Conservation (phyloP, 1,140 invertebrate species). For the fruit fly (Drosophila melanogaster) region DNA sequence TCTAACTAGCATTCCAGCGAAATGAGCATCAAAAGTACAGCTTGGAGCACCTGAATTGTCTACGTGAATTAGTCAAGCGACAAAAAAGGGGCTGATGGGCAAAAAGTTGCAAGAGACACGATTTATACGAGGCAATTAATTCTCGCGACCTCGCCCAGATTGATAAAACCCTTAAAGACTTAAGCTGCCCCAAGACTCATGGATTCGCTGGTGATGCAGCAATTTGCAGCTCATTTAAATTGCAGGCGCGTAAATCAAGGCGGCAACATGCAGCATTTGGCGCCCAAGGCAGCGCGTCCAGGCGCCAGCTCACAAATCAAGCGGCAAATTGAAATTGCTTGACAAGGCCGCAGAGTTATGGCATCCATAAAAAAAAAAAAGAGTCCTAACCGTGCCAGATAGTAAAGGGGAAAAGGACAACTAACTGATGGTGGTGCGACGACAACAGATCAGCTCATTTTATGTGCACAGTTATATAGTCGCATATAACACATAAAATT, state of each 20-base stretch:
- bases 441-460: background rate
- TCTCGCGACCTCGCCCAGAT: constrained; percentile 19
- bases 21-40: constrained; percentile 15
- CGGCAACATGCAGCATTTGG: constrained; percentile 52
- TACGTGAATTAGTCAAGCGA: constrained; percentile 63
- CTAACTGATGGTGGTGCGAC: constrained; percentile 4
- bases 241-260: constrained; percentile 65
- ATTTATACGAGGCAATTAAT: constrained; percentile 73
- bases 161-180: constrained; percentile 49
- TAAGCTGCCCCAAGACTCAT: constrained; percentile 14
- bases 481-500: too few relatives aligned
- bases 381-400: constrained; percentile 20
- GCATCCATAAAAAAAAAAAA: constrained; percentile 64
- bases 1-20: constrained; percentile 33
- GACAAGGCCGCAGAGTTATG: constrained; percentile 60
- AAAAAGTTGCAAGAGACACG: constrained; percentile 15
- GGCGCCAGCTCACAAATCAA: constrained; percentile 66
- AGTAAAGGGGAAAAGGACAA: constrained; percentile 2
- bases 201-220: constrained; percentile 22
- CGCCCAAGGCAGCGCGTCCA: constrained; percentile 23
- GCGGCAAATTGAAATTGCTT: constrained; percentile 56
- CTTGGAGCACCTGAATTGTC: constrained; percentile 57
- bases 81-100: constrained; percentile 22
- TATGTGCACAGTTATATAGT: background rate
- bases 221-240: constrained; percentile 78